These are phyloP conservation scores for Perognathus longimembris DNA, from an alignment of 2,113 vertebrate species.

Conservation along the genomic window DNA sequence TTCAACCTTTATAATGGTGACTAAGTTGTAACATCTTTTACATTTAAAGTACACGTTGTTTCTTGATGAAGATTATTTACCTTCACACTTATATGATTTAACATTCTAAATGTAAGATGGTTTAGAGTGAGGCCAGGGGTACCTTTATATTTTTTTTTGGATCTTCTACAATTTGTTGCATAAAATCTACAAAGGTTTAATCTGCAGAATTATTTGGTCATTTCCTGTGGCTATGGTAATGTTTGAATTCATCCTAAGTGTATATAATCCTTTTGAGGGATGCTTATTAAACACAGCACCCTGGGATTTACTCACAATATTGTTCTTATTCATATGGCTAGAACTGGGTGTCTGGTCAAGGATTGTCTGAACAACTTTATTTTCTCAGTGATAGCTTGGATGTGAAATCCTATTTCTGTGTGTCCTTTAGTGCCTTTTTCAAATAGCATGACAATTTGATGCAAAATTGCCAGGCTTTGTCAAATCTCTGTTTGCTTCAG, in stretches of 20 bases:
- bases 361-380: constrained; percentile 25
- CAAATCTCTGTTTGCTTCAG: neutral
- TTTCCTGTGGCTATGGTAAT: neutral
- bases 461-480: constrained; percentile 8
- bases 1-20: neutral
- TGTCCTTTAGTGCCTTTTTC: constrained; percentile 53
- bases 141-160: neutral
- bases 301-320: neutral
- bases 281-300: neutral
- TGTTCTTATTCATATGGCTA: neutral
- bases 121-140: neutral
- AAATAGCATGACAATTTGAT: constrained; percentile 34
- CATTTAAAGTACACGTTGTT: neutral
- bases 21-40: neutral
- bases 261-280: neutral
- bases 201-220: neutral
- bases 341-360: neutral
- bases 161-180: neutral
- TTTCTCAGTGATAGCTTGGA: neutral
- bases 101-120: neutral
- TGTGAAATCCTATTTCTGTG: neutral
- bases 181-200: neutral
- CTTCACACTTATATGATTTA: neutral
- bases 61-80: neutral
- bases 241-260: neutral